Base-by-base conservation (phyloP, 2,888 invertebrate genomes). In the Eupithecia insigniata region DNA sequence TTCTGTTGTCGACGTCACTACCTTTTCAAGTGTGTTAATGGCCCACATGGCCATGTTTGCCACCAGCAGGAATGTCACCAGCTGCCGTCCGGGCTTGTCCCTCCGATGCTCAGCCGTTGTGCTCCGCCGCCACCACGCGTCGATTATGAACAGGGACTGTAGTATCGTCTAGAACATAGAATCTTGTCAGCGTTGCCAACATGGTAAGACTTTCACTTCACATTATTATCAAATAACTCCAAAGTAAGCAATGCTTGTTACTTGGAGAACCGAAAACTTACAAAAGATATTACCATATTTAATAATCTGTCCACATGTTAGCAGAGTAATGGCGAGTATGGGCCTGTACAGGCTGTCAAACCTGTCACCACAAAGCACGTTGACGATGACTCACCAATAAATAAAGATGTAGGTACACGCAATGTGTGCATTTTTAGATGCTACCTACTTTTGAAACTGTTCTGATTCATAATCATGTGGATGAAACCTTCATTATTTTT, bases 11-110 rank as follows among this genome's bases (percentile, higher is more conserved):
- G 51, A 22, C 7, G 22, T 55, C 14, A 12, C 55, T 55, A 93
- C 93, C 88, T 94, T 94, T 84, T 98, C 97, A 68, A 98, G 92
- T 0, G 97, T 97, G 85, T 98, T 98, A 65, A 98, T 96, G 39
- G 97, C 96, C 97, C 97, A 97, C 94, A 98, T 96, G 26, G 98
- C 97, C 90, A 98, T 96, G 84, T 97, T 97, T 26, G 96, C 96
- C 2, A 97, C 96, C 36, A 97, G 93, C 16, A 98, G 92, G 88
- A 98, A 98, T 0, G 98, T 98, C 62, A 98, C 96, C 43, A 97
- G 95, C 87, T 98, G 97, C 55, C 98, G 95, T 0, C 98, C 98
- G 0, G 98, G 98, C 84, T 98, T 98, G 58, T 95, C 95, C 22
- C 96, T 93, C 32, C 96, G 95, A 83, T 97, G 97, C 71, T 96